A percentile compares a stretch with the other conserved stretches of the same genome.
phyloP scores from a whole-genome alignment of 2,797 vertebrate species.

The Pipistrellus pipistrellus region DNA sequence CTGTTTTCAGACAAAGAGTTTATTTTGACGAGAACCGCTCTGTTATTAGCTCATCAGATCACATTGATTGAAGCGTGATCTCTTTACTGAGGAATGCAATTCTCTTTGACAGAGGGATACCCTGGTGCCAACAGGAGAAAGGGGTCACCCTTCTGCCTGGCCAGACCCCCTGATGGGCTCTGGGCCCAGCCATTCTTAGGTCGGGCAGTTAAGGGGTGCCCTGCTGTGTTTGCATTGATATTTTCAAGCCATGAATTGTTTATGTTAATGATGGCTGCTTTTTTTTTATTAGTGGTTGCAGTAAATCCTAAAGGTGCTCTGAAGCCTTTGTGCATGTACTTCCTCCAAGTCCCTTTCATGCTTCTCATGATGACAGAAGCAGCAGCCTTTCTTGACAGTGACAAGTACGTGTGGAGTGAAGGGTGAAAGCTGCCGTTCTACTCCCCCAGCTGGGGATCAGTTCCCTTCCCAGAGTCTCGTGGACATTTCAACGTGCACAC shows the following conservation, averaged over 20 bases:
- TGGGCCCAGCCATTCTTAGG: not conserved
- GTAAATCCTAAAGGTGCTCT: not conserved
- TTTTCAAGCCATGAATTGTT: not conserved
- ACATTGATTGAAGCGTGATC: not conserved
- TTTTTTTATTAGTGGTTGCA: not conserved
- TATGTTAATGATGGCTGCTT: constrained; percentile 3
- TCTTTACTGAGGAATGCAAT: constrained; percentile 24
- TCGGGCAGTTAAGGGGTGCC: not conserved
- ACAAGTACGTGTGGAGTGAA: not conserved
- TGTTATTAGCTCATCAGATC: not conserved
- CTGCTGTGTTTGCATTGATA: not conserved
- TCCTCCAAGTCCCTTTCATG: not conserved
- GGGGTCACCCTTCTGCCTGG: not conserved
- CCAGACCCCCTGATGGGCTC: not conserved
- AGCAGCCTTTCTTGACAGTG: not conserved
- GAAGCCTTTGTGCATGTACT: not conserved
- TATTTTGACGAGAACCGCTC: not conserved
- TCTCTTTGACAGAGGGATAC: not conserved
- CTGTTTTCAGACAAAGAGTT: not conserved
- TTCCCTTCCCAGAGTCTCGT: not conserved
- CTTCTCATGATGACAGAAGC: not conserved
- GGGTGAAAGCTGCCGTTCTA: not conserved
- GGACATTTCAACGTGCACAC: not conserved
- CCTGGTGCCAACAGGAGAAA: not conserved
- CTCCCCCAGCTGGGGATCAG: accelerated